Base-by-base conservation (phyloP, 2,888 invertebrate genomes). In the Lamproptera curius region DNA sequence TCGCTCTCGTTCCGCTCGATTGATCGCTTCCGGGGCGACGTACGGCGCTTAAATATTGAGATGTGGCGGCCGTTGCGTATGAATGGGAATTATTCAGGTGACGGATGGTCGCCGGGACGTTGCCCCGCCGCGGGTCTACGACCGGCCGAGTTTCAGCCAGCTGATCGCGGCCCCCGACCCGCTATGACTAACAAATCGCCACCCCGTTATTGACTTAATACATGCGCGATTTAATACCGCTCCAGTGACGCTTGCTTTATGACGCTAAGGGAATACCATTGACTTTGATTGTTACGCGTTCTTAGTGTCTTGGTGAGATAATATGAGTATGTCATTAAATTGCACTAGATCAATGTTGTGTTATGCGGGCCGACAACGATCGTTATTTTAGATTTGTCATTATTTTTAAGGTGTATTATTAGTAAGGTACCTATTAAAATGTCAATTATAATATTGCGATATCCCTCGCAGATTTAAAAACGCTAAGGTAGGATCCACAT, bases 51-150 rank as follows among this genome's bases (percentile, higher is more conserved):
- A 75, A 75, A 77, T 76, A 83, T 84, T 81, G 65, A 75, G 76
- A 84, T 83, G 64, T 65, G 82, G 78, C 79, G 79, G 70, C 62
- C 63, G 59, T 65, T 66, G 70, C 62, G 69, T 75, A 81, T 81
- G 78, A 82, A 81, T 83, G 79, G 80, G 76, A 76, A 75, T 76
- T 71, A 83, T 81, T 83, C 76, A 80, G 76, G 75, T 80, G 81
- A 74, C 73, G 70, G 67, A 71, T 74, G 42, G 34, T 23, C 34
- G 54, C 66, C 57, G 68, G 76, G 66, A 54, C 81, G 67, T 81
- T 82, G 68, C 82, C 77, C 84, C 73, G 58, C 35, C 55, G 56
- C 58, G 65, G 81, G 84, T 79, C 82, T 76, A 58, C 69, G 85
- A 84, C 85, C 86, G 81, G 65, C 83, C 83, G 76, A 83, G 76